phyloP scores from a whole-genome alignment of 1,140 invertebrate genomes.

The Pseudomyrmex cubaensis region DNA sequence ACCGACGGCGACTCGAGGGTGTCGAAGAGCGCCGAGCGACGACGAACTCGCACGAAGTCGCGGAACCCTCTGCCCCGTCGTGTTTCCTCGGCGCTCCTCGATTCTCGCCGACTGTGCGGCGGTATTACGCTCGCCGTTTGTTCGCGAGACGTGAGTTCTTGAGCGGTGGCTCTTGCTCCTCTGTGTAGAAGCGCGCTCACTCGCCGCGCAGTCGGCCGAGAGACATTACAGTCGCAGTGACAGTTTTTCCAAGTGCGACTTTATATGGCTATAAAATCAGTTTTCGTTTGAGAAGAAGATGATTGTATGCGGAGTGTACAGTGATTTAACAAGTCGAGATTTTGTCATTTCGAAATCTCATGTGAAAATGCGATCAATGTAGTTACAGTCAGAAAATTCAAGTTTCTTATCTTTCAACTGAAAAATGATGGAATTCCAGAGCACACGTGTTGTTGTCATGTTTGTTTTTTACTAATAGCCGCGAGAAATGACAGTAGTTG shows the following conservation, averaged over 20 bases:
- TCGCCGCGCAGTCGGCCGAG: neutral
- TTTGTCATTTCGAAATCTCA: neutral
- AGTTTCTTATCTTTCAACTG: no score
- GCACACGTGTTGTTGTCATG: no score
- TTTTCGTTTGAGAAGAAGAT: neutral
- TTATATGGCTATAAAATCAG: neutral
- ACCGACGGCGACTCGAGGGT: conserved; percentile 64
- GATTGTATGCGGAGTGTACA: neutral
- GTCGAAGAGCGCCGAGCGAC: conserved; percentile 71
- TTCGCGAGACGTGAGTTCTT: conserved; percentile 66
- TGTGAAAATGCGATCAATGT: no score
- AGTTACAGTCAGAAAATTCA: no score
- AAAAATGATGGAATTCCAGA: no score
- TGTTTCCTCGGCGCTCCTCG: conserved; percentile 39
- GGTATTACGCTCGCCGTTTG: conserved; percentile 67
- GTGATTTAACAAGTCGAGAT: neutral
- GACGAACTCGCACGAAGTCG: conserved; percentile 70
- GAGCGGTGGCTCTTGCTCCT: conserved; percentile 50
- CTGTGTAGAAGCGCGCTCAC: conserved; percentile 6
- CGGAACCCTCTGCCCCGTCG: conserved; percentile 35
- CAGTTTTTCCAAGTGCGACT: neutral
- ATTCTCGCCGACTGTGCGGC: conserved; percentile 35
- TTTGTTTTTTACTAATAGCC: no score
- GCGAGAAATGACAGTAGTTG: neutral
- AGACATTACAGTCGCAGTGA: conserved; percentile 17